Evolutionary conservation across 2,888 invertebrate genomes (phyloP).

Genomic region (Aelia acuminata): DNA sequence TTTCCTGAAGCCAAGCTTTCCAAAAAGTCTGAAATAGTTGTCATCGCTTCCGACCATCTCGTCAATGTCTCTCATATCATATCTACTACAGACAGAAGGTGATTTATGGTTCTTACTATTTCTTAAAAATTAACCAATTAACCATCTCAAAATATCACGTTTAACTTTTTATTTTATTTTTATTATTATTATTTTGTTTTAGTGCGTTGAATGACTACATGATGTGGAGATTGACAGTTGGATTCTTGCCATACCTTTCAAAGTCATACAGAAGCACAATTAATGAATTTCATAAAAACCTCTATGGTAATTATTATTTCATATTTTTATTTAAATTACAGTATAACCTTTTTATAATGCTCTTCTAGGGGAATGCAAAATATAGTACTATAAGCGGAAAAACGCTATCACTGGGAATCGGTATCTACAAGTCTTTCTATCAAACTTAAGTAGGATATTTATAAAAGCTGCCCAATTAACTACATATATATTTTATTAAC

Average conservation of each 20-base stretch:
- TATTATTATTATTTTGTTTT: slow-evolving; percentile 64
- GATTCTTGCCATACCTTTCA: slow-evolving; percentile 74
- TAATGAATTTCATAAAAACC: slow-evolving; percentile 65
- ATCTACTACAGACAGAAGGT: slow-evolving; percentile 71
- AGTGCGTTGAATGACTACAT: slow-evolving; percentile 74
- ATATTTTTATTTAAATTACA: no score
- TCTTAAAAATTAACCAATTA: background rate
- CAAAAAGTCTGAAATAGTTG: slow-evolving; percentile 72
- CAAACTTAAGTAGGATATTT: no score
- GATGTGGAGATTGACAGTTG: slow-evolving; percentile 74
- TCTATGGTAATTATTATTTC: slow-evolving; percentile 66
- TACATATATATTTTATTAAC: no score
- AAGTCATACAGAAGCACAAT: slow-evolving; percentile 66
- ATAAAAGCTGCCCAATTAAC: no score
- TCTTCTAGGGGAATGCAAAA: no score
- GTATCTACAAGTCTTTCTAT: no score
- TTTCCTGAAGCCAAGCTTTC: slow-evolving; percentile 71
- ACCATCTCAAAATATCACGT: background rate
- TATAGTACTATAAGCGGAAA: no score
- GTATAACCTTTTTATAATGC: no score
- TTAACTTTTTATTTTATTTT: background rate
- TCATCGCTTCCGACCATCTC: slow-evolving; percentile 73
- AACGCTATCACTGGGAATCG: no score
- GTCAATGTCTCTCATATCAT: slow-evolving; percentile 72
- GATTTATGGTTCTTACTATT: background rate